Conservation (phyloP, 2,888 invertebrate species). For the Lycocerus yunnanus region DNA sequence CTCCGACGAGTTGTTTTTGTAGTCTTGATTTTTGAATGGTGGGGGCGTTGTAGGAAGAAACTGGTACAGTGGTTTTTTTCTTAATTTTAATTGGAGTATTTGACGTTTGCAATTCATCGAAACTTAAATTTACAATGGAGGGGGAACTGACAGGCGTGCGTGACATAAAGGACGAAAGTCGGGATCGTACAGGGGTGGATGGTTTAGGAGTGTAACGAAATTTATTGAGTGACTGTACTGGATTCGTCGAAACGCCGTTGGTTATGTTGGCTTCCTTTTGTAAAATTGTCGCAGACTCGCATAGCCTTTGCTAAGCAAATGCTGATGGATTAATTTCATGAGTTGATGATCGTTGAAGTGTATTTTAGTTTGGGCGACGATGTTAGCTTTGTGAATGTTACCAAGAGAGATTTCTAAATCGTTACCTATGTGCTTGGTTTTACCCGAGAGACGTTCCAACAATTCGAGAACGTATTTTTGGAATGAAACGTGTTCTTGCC, state of each 20-base stretch:
- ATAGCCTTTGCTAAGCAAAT: constrained; percentile 78
- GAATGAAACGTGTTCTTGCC: constrained; percentile 93
- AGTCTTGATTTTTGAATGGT: constrained; percentile 49
- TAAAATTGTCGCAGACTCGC: constrained; percentile 70
- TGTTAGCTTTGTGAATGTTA: constrained; percentile 92
- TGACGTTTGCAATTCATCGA: constrained; percentile 31
- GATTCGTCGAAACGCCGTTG: constrained; percentile 55
- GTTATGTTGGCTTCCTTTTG: constrained; percentile 78
- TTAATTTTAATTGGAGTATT: constrained; percentile 42
- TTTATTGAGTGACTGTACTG: constrained; percentile 51
- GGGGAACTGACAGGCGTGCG: constrained; percentile 17
- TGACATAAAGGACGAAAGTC: constrained; percentile 35
- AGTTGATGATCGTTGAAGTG: constrained; percentile 93
- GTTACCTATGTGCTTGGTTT: constrained; percentile 77
- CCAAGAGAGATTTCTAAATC: constrained; percentile 86
- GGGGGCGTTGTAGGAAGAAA: constrained; percentile 26
- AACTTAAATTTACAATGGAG: constrained; percentile 8
- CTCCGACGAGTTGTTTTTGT: constrained; percentile 59
- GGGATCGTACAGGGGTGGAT: constrained; percentile 56
- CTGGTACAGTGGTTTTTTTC: constrained; percentile 35
- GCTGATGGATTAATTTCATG: constrained; percentile 88
- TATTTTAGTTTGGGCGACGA: constrained; percentile 95
- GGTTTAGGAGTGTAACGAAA: constrained; percentile 57
- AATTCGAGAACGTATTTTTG: constrained; percentile 92
- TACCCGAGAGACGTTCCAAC: constrained; percentile 88